phyloP scores from a whole-genome alignment of 2,888 invertebrate genomes.

The Protula sp. region DNA sequence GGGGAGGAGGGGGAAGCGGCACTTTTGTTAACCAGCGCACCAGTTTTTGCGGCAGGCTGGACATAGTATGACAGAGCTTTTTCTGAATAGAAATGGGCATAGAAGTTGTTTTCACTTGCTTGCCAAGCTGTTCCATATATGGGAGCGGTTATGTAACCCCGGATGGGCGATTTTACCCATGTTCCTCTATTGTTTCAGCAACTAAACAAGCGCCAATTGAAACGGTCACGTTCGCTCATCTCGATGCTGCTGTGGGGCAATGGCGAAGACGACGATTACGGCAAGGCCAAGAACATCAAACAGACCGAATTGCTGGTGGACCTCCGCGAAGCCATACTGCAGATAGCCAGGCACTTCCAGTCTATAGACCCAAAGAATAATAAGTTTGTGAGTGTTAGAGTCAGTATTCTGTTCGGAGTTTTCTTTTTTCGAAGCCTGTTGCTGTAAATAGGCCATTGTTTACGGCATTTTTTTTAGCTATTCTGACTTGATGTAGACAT shows the following conservation, averaged over 20 bases:
- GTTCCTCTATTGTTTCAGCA: no score
- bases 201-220: slow-evolving; percentile 72
- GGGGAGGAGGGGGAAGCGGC: no score
- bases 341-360: slow-evolving; percentile 89
- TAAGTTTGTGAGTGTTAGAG: slow-evolving; percentile 56
- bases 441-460: background rate
- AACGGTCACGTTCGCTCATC: slow-evolving; percentile 82
- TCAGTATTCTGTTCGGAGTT: no score
- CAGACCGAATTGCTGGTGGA: slow-evolving; percentile 99
- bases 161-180: no score
- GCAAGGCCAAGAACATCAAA: slow-evolving; percentile 86
- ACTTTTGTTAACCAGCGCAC: no score
- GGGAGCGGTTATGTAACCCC: no score
- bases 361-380: slow-evolving; percentile 76
- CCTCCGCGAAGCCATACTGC: slow-evolving; percentile 88
- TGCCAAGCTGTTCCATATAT: no score
- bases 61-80: no score
- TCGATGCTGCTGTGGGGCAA: slow-evolving; percentile 67
- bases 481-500: background rate
- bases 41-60: no score
- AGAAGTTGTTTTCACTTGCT: no score
- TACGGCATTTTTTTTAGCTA: background rate
- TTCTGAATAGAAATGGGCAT: no score
- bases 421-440: background rate
- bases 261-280: slow-evolving; percentile 59